Conservation (phyloP, 2,888 invertebrate genomes). For the Cephus runcator region DNA sequence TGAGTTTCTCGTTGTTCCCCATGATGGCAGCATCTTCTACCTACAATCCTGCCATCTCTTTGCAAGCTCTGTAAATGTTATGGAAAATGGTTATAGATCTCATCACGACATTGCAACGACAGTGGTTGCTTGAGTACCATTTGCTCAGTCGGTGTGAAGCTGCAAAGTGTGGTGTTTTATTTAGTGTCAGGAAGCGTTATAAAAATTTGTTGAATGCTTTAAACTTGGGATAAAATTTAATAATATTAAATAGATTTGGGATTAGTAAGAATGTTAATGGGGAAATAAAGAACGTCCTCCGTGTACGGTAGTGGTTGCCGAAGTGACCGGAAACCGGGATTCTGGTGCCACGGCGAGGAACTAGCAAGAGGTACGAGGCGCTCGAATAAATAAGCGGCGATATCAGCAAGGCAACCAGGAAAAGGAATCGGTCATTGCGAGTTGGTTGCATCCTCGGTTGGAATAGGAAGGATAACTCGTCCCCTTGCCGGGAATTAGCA, state of each 20-base stretch:
- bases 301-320: background rate
- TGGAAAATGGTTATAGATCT: background rate
- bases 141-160: background rate
- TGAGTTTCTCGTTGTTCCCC: background rate
- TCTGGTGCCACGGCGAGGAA: slow-evolving; percentile 16
- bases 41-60: background rate
- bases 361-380: slow-evolving; percentile 9
- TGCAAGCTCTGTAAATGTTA: background rate
- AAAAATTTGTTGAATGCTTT: background rate
- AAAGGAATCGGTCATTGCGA: background rate
- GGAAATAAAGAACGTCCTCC: background rate
- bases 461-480: background rate
- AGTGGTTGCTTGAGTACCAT: background rate
- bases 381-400: slow-evolving; percentile 9
- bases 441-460: background rate
- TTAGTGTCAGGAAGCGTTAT: background rate
- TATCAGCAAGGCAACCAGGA: background rate
- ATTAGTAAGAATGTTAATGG: background rate
- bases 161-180: background rate
- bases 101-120: background rate
- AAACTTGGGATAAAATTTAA: background rate
- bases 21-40: background rate
- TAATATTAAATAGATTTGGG: background rate
- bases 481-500: background rate
- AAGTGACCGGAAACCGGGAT: slow-evolving; percentile 17